These are phyloP conservation scores for Alcedo atthis DNA, from an alignment of 2,797 vertebrate genomes.

Conservation along the genomic window DNA sequence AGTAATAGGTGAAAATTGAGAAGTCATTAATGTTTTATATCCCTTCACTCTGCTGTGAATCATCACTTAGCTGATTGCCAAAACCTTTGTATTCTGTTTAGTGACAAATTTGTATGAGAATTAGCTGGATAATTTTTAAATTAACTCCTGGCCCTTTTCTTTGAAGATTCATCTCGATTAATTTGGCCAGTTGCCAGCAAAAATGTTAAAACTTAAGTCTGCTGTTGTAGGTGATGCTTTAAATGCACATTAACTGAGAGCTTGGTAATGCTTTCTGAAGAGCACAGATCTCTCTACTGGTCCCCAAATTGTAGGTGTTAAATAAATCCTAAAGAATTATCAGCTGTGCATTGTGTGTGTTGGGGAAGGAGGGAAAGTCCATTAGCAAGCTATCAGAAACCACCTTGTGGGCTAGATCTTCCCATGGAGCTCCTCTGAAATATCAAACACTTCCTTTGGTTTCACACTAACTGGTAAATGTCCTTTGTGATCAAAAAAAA, in stretches of 20 bases:
- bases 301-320: background rate
- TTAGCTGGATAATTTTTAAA: constrained; percentile 22
- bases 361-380: background rate
- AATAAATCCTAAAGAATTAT: background rate
- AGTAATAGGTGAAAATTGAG: constrained; percentile 61
- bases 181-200: constrained; percentile 4
- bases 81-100: constrained; percentile 52
- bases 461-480: constrained; percentile 38
- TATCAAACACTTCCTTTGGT: constrained; percentile 1
- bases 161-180: background rate
- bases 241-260: background rate
- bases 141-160: background rate
- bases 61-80: constrained; percentile 45
- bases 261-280: background rate
- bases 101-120: constrained; percentile 28
- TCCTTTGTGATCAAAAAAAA: constrained; percentile 18
- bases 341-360: background rate
- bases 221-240: background rate
- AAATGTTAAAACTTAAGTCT: background rate
- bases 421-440: background rate
- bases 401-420: background rate
- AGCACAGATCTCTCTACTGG: background rate
- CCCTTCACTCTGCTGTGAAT: constrained; percentile 34
- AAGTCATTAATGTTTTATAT: constrained; percentile 61
- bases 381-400: background rate